Evolutionary conservation across 2,797 vertebrate species (phyloP).

Genomic region (Orientallactaga sibirica): DNA sequence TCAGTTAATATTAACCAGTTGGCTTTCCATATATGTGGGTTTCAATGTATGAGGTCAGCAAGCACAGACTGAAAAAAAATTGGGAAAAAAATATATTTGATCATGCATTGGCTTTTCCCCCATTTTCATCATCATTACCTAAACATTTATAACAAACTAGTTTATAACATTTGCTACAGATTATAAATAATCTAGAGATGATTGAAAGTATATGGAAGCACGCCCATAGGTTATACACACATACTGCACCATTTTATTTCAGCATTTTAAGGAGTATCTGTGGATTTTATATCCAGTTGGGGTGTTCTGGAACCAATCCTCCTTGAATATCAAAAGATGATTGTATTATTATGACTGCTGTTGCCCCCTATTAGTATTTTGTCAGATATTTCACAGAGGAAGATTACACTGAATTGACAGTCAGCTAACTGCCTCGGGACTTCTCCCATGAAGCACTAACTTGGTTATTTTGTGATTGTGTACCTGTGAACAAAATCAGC

Average conservation of each 20-base stretch:
- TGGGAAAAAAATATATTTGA: neutral
- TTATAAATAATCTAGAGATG: neutral
- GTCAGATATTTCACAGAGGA: conserved; percentile 7
- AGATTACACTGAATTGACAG: conserved; percentile 32
- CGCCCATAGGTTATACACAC: neutral
- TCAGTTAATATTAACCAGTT: neutral
- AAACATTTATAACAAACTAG: neutral
- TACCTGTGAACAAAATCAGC: conserved; percentile 29
- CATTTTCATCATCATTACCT: neutral
- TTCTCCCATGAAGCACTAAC: neutral
- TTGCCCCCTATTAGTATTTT: neutral
- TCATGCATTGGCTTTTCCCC: neutral
- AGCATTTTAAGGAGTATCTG: neutral
- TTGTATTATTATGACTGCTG: neutral
- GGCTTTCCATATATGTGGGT: neutral
- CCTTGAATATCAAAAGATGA: neutral
- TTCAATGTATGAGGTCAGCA: neutral
- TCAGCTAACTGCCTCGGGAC: conserved; percentile 26
- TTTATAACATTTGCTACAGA: neutral
- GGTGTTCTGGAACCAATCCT: neutral
- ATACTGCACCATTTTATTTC: neutral
- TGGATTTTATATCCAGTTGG: neutral
- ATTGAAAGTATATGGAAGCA: neutral
- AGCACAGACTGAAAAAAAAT: neutral
- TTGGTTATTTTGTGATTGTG: conserved; percentile 14